These are phyloP conservation scores for Parnassius smintheus DNA, from an alignment of 2,888 invertebrate genomes.

Conservation along the genomic window DNA sequence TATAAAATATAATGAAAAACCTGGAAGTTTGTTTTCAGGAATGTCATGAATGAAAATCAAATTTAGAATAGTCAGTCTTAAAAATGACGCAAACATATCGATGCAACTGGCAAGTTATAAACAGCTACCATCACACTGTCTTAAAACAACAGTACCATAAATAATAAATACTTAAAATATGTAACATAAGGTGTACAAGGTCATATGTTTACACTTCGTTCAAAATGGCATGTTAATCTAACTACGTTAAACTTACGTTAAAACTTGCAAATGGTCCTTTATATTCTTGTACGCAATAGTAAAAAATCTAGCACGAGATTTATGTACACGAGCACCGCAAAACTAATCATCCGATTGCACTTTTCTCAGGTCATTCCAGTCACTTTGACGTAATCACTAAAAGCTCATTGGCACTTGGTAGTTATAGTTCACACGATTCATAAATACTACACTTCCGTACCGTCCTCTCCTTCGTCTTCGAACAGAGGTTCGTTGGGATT, in stretches of 20 bases:
- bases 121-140: conserved; percentile 39
- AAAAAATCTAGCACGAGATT: conserved; percentile 77
- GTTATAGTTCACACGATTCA: conserved; percentile 26
- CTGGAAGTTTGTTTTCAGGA: conserved; percentile 44
- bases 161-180: conserved; percentile 75
- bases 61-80: conserved; percentile 76
- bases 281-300: conserved; percentile 69
- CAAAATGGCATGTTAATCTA: conserved; percentile 12
- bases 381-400: conserved; percentile 55
- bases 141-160: conserved; percentile 43
- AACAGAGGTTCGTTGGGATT: conserved; percentile 86
- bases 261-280: conserved; percentile 70
- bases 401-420: conserved; percentile 76
- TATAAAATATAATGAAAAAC: conserved; percentile 38
- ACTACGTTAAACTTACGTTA: conserved; percentile 38
- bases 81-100: conserved; percentile 60
- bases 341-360: conserved; percentile 53
- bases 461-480: conserved; percentile 94
- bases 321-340: conserved; percentile 79
- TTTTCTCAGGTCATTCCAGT: conserved; percentile 46
- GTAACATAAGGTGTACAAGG: conserved; percentile 38
- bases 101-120: conserved; percentile 47
- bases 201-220: conserved; percentile 4
- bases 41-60: conserved; percentile 66
- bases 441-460: conserved; percentile 89